These are phyloP conservation scores for Eugnorisma glareosa DNA, from an alignment of 2,888 invertebrate species.

Conservation along the genomic window DNA sequence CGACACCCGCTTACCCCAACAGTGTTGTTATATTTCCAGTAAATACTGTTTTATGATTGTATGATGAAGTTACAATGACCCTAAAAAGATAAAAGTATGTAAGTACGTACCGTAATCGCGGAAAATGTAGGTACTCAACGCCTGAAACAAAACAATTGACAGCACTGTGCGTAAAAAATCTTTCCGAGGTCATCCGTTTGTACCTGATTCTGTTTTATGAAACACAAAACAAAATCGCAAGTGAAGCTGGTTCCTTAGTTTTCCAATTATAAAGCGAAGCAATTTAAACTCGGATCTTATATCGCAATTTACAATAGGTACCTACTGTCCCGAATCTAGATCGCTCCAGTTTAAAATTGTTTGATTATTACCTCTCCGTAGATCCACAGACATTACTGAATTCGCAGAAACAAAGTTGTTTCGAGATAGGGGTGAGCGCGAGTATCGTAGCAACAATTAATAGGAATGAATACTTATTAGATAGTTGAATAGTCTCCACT, in stretches of 20 bases:
- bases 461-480: conserved; percentile 5
- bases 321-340: conserved; percentile 57
- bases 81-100: not conserved
- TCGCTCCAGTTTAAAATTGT: conserved; percentile 60
- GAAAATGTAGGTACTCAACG: not conserved
- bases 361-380: conserved; percentile 51
- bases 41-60: conserved; percentile 5
- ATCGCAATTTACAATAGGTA: conserved; percentile 58
- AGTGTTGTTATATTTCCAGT: conserved; percentile 42
- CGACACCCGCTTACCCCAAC: conserved; percentile 50
- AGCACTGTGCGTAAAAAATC: not conserved
- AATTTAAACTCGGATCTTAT: conserved; percentile 67
- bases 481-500: not conserved
- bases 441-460: conserved; percentile 14
- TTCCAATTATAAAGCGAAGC: conserved; percentile 70
- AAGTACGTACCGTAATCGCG: not conserved
- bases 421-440: conserved; percentile 4
- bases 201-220: conserved; percentile 3
- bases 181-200: not conserved
- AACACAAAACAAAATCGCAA: conserved; percentile 29
- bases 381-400: conserved; percentile 20
- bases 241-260: conserved; percentile 60
- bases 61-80: not conserved
- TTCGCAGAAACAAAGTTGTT: conserved; percentile 9
- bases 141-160: conserved; percentile 9